Conservation (phyloP, 2,888 invertebrate genomes). For the Autographa pulchrina region DNA sequence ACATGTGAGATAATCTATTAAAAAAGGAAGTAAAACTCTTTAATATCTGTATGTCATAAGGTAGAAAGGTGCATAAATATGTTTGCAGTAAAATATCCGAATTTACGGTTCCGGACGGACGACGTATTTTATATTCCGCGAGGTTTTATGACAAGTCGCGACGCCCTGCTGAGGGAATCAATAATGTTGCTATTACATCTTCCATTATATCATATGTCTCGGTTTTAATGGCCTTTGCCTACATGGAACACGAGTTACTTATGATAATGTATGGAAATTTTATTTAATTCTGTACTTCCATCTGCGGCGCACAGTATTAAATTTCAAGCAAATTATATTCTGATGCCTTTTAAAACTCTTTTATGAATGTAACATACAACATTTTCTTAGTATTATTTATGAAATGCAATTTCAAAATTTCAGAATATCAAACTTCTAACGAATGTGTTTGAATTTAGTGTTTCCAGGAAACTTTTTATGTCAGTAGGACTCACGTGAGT, state of each 20-base stretch:
- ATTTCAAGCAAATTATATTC: conserved; percentile 6
- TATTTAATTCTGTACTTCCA: conserved; percentile 28
- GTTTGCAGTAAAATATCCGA: conserved; percentile 65
- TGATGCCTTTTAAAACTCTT: background rate
- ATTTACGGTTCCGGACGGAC: conserved; percentile 49
- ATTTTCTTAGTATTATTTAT: too few relatives aligned
- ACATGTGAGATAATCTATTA: conserved; percentile 55
- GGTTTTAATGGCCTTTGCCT: conserved; percentile 36
- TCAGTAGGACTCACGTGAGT: too few relatives aligned
- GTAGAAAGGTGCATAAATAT: conserved; percentile 60
- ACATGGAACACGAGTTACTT: conserved; percentile 11
- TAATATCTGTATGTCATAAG: conserved; percentile 43
- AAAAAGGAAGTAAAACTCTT: conserved; percentile 44
- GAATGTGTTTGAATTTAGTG: too few relatives aligned
- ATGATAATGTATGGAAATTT: conserved; percentile 27
- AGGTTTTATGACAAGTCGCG: conserved; percentile 64
- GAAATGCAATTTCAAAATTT: too few relatives aligned
- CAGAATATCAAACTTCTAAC: too few relatives aligned
- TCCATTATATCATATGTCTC: conserved; percentile 24
- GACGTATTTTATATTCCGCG: conserved; percentile 64
- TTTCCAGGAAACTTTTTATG: too few relatives aligned
- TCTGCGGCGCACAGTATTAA: conserved; percentile 5
- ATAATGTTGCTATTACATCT: conserved; percentile 61
- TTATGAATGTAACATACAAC: background rate
- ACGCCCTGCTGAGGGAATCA: conserved; percentile 67